These are phyloP conservation scores for Ctenopoma multispine DNA, from an alignment of 2,797 vertebrate genomes.

Conservation along the genomic window DNA sequence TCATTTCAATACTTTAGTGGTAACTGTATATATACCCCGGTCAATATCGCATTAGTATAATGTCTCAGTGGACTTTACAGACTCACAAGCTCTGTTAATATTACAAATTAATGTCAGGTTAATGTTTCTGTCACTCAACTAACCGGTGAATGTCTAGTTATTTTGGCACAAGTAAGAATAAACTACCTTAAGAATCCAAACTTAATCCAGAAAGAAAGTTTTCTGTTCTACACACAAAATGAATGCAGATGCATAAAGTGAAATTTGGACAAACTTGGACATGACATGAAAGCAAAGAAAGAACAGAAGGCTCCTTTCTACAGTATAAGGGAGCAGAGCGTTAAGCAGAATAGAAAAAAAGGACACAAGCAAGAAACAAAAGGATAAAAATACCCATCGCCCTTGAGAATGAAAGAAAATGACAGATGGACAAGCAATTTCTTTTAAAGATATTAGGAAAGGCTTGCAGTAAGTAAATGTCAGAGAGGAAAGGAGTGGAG, in stretches of 20 bases:
- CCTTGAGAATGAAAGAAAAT: slow-evolving; percentile 69
- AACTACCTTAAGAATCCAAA: background rate
- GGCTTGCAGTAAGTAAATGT: slow-evolving; percentile 76
- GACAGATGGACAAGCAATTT: slow-evolving; percentile 76
- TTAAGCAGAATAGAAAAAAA: slow-evolving; percentile 36
- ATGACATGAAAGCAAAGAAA: slow-evolving; percentile 24
- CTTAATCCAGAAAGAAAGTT: background rate
- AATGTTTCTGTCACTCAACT: background rate
- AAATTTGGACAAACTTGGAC: slow-evolving; percentile 17
- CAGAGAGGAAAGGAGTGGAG: slow-evolving; percentile 57
- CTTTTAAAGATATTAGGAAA: slow-evolving; percentile 73
- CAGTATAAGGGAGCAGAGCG: slow-evolving; percentile 16
- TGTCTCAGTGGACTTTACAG: no score
- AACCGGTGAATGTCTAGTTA: background rate
- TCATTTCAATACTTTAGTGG: no score
- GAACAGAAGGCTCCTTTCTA: slow-evolving; percentile 25
- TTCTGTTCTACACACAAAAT: slow-evolving; percentile 8
- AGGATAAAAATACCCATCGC: slow-evolving; percentile 61
- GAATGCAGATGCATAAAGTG: slow-evolving; percentile 27
- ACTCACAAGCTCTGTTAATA: no score
- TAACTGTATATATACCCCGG: no score
- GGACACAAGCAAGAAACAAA: slow-evolving; percentile 42
- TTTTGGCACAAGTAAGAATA: slow-evolving; percentile 3
- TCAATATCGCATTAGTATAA: no score
- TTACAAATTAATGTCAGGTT: no score